Conservation (phyloP, 1,140 invertebrate species). For the Papilio polyxenes region DNA sequence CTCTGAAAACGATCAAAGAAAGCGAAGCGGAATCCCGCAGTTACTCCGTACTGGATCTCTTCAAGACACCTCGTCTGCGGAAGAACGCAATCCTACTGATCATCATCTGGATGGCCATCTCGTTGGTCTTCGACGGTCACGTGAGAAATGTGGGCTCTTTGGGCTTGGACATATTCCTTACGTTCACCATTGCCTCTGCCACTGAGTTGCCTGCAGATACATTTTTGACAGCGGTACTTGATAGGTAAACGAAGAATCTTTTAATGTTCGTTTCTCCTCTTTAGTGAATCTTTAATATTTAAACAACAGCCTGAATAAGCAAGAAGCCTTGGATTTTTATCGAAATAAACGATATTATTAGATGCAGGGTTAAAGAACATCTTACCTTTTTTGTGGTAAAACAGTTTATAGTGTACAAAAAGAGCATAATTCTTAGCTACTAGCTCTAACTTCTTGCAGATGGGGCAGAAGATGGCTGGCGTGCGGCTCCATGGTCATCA, state of each 20-base stretch:
- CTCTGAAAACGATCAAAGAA: slow-evolving; percentile 83
- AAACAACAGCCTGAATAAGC: too few species aligned
- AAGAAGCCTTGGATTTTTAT: too few species aligned
- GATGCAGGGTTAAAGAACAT: too few species aligned
- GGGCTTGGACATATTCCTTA: slow-evolving; percentile 89
- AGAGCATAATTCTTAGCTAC: neutral
- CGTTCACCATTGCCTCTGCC: slow-evolving; percentile 90
- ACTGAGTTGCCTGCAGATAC: slow-evolving; percentile 92
- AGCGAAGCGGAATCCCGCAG: slow-evolving; percentile 84
- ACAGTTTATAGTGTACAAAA: too few species aligned
- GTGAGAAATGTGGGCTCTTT: slow-evolving; percentile 91
- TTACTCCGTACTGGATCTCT: slow-evolving; percentile 90
- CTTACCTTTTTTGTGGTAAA: too few species aligned
- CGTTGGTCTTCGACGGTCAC: slow-evolving; percentile 92
- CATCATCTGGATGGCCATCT: slow-evolving; percentile 92
- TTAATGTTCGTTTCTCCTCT: too few species aligned
- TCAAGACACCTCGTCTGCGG: slow-evolving; percentile 86
- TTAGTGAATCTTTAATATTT: too few species aligned
- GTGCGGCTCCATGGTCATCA: slow-evolving; percentile 88
- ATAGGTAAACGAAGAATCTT: slow-evolving; percentile 72
- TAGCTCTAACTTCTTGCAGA: slow-evolving; percentile 57
- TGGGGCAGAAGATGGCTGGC: slow-evolving; percentile 92
- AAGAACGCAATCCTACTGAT: slow-evolving; percentile 88
- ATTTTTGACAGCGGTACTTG: slow-evolving; percentile 88
- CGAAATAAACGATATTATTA: too few species aligned